Evolutionary conservation across 2,797 vertebrate species (phyloP), one percentile per base, ranked within the genome.

Genomic region (Meda fulgida): DNA sequence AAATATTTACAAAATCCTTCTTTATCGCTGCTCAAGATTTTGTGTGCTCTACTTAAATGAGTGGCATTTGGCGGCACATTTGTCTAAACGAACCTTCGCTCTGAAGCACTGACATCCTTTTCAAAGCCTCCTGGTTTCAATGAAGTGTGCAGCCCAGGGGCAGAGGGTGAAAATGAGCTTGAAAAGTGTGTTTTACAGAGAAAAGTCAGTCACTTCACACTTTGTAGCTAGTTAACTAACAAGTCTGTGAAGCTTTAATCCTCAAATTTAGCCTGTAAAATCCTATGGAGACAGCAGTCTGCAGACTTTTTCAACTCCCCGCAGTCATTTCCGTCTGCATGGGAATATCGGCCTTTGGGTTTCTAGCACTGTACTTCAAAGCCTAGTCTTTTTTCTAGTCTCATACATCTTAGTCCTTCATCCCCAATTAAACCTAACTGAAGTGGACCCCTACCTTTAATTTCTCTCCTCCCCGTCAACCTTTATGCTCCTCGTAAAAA

Each of bases 121-220:
- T 89, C 87, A 89, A 83, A 84, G 65, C 77, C 76, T 82, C 85
- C 78, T 85, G 86, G 84, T 91, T 91, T 89, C 79, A 91, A 83
- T 91, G 88, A 91, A 75, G 81, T 87, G 88, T 85, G 58, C 83
- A 78, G 84, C 87, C 87, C 88, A 43, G 78, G 84, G 88, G 90
- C 87, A 73, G 81, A 89, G 34, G 80, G 86, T 91, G 77, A 89
- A 92, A 85, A 91, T 91, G 91, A 89, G 88, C 90, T 89, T 89
- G 85, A 90, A 84, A 86, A 81, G 87, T 90, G 65, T 48, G 76
- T 80, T 86, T 87, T 79, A 75, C 43, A 78, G 53, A 79, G 63
- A 83, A 80, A 85, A 78, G 87, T 89, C 90, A 86, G 91, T 92
- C 90, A 90, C 86, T 91, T 94, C 88, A 91, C 91, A 93, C 87